Conservation (phyloP, 2,113 vertebrate genomes). For the Dendropsophus ebraccatus region DNA sequence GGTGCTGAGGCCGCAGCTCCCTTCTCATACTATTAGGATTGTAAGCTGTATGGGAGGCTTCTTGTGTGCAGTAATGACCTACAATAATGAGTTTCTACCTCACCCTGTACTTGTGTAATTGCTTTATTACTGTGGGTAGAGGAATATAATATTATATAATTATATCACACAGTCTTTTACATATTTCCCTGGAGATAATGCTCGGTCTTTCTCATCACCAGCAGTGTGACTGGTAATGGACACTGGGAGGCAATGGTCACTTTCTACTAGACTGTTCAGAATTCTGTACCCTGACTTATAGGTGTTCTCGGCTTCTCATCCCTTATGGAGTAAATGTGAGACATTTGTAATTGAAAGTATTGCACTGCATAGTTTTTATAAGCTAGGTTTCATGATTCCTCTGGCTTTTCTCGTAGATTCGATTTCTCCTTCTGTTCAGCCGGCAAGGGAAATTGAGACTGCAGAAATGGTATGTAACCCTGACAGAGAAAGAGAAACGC, state of each 20-base stretch:
- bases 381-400: background rate
- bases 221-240: too few species aligned
- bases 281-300: background rate
- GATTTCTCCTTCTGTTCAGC: slow-evolving; percentile 96
- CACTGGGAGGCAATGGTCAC: background rate
- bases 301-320: background rate
- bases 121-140: background rate
- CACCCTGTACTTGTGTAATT: background rate
- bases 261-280: background rate
- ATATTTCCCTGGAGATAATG: background rate
- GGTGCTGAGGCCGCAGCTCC: background rate
- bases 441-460: slow-evolving; percentile 94
- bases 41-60: background rate
- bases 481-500: slow-evolving; percentile 92
- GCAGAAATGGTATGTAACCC: slow-evolving; percentile 93
- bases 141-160: too few species aligned
- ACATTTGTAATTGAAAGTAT: background rate
- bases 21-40: background rate
- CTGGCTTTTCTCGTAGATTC: slow-evolving; percentile 79
- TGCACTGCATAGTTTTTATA: background rate
- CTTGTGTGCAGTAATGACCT: background rate
- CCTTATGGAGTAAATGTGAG: background rate
- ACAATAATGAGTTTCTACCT: slow-evolving; percentile 3
- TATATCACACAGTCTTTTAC: too few species aligned
- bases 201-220: background rate